A percentile compares a stretch with the other conserved stretches of the same genome.
These are phyloP conservation scores for Brachionus paranguensis DNA, from an alignment of 1,140 invertebrate genomes.

Conservation along the genomic window DNA sequence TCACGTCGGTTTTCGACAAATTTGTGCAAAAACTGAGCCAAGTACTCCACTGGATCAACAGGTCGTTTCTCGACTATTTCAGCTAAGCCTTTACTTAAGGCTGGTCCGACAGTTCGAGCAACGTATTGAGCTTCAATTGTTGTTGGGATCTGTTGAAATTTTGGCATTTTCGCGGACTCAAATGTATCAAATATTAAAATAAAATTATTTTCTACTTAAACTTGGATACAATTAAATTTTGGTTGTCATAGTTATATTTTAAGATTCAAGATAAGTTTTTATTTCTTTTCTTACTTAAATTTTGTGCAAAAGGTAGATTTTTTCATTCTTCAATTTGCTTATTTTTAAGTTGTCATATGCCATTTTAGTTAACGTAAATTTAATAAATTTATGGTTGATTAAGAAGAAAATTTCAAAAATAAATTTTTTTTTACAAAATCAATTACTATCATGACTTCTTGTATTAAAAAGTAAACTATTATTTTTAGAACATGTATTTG, in stretches of 20 bases:
- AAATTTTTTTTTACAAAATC: too few relatives aligned
- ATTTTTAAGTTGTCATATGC: too few relatives aligned
- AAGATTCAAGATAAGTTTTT: not conserved
- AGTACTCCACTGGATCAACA: constrained; percentile 35
- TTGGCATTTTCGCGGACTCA: not conserved
- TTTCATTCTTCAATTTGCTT: too few relatives aligned
- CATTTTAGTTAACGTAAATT: too few relatives aligned
- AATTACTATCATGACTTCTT: too few relatives aligned
- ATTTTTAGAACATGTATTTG: too few relatives aligned
- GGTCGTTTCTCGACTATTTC: constrained; percentile 35
- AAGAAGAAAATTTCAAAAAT: too few relatives aligned
- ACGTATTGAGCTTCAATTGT: constrained; percentile 30
- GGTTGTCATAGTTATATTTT: not conserved
- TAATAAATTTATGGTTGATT: too few relatives aligned
- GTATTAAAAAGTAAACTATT: too few relatives aligned
- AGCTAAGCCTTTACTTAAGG: not conserved
- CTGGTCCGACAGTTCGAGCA: constrained; percentile 21
- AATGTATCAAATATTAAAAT: not conserved
- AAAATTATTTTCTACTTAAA: not conserved
- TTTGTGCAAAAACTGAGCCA: constrained; percentile 17
- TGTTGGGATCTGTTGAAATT: constrained; percentile 22
- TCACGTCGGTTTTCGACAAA: constrained; percentile 16
- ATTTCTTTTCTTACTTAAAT: not conserved
- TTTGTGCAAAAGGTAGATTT: not conserved
- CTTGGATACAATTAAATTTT: not conserved